Percentiles rank a stretch among this genome's conserved stretches.
phyloP scores from a whole-genome alignment of 2,888 invertebrate genomes.

The Erynnis tages region DNA sequence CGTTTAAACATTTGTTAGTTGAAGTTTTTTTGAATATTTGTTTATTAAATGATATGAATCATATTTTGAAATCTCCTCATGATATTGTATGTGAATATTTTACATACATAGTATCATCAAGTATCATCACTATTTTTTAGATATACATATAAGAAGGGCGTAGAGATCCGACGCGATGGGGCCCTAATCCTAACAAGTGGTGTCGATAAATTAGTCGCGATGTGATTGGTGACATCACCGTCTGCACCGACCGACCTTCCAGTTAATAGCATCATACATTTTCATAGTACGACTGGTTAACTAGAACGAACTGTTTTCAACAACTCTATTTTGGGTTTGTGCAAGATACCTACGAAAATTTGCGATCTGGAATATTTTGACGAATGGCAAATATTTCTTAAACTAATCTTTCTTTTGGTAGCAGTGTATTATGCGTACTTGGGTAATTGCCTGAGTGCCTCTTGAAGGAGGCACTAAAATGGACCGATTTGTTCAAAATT shows the following conservation, averaged over 20 bases:
- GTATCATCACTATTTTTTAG: too few relatives aligned
- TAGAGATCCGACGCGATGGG: constrained; percentile 22
- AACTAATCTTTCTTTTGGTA: too few relatives aligned
- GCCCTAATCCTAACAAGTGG: constrained; percentile 64
- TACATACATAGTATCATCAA: too few relatives aligned
- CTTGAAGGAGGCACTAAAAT: too few relatives aligned
- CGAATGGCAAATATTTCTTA: too few relatives aligned
- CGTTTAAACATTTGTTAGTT: neutral
- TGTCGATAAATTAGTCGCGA: constrained; percentile 64
- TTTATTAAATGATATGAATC: neutral
- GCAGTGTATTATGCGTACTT: too few relatives aligned
- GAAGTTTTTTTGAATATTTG: neutral
- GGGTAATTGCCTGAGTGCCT: too few relatives aligned
- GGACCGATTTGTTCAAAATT: too few relatives aligned
- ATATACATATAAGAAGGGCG: neutral
- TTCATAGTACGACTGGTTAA: constrained; percentile 52
- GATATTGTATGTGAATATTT: too few relatives aligned
- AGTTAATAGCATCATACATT: constrained; percentile 64
- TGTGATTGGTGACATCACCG: constrained; percentile 74
- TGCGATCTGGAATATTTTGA: too few relatives aligned
- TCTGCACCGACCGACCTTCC: constrained; percentile 60
- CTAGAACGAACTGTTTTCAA: constrained; percentile 56
- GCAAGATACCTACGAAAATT: too few relatives aligned
- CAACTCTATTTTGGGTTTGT: constrained; percentile 48
- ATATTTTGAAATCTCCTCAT: neutral